phyloP scores from a whole-genome alignment of 2,797 vertebrate genomes.

The Periparus ater region DNA sequence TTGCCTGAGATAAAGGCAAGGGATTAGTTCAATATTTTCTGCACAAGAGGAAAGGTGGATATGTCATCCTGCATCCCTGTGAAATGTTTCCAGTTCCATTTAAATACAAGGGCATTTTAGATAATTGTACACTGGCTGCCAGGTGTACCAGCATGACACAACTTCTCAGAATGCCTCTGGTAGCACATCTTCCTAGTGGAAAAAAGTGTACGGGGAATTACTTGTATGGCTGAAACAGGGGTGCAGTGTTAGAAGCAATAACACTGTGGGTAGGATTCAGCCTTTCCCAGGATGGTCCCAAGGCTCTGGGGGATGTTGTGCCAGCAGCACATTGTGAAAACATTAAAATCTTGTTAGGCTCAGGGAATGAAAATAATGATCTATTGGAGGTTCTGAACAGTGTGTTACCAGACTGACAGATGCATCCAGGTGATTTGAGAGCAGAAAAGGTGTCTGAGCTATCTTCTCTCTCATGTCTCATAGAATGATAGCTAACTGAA shows the following conservation, averaged over 20 bases:
- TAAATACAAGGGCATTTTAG: background rate
- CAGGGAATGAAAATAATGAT: background rate
- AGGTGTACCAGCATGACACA: background rate
- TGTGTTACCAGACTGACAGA: background rate
- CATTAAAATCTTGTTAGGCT: background rate
- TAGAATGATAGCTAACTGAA: background rate
- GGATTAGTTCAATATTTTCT: background rate
- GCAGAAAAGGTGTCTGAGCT: background rate
- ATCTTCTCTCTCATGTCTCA: background rate
- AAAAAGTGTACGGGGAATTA: background rate
- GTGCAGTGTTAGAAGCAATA: background rate
- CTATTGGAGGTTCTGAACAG: background rate
- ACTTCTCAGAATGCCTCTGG: background rate
- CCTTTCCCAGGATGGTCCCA: background rate
- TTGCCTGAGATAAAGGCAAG: background rate
- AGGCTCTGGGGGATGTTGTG: background rate
- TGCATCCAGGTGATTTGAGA: background rate
- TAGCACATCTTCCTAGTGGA: background rate
- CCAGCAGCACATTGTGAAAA: background rate
- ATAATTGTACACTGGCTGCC: background rate
- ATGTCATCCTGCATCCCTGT: background rate
- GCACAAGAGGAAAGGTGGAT: background rate
- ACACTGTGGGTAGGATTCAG: accelerated
- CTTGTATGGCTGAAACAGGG: background rate
- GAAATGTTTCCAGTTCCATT: background rate